Evolutionary conservation across 2,797 vertebrate genomes (phyloP).

Genomic region (Thripadectes ignobilis): DNA sequence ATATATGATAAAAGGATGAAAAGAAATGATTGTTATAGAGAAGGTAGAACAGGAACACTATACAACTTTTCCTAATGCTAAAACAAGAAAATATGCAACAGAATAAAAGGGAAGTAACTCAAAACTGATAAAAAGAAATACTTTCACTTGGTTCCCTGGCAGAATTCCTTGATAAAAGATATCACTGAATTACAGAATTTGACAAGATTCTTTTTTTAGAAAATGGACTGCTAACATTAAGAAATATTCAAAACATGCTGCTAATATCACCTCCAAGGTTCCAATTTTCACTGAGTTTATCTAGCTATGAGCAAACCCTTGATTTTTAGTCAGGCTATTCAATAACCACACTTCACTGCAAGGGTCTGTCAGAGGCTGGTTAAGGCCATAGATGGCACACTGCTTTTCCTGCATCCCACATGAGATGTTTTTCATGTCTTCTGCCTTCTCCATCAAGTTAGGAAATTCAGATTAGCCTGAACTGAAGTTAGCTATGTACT

Average conservation of each 20-base stretch:
- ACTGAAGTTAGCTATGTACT: background rate
- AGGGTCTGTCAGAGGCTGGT: background rate
- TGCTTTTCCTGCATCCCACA: background rate
- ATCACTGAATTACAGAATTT: background rate
- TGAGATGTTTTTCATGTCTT: background rate
- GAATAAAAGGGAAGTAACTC: background rate
- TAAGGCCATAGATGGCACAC: background rate
- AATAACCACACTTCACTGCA: background rate
- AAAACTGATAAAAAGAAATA: background rate
- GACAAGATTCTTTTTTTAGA: rapidly evolving
- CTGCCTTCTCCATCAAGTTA: background rate
- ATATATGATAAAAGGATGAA: background rate
- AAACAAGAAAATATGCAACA: background rate
- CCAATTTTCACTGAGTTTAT: background rate
- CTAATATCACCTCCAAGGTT: background rate
- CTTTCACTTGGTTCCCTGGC: background rate
- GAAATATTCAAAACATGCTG: background rate
- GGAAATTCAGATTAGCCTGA: background rate
- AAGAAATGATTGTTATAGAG: background rate
- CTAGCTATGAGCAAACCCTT: background rate
- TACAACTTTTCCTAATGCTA: background rate
- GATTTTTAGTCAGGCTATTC: background rate
- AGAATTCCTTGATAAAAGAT: background rate
- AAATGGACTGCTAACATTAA: background rate
- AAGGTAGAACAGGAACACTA: background rate